Base-by-base conservation (phyloP, 2,888 invertebrate genomes). In the Papilio gigon region DNA sequence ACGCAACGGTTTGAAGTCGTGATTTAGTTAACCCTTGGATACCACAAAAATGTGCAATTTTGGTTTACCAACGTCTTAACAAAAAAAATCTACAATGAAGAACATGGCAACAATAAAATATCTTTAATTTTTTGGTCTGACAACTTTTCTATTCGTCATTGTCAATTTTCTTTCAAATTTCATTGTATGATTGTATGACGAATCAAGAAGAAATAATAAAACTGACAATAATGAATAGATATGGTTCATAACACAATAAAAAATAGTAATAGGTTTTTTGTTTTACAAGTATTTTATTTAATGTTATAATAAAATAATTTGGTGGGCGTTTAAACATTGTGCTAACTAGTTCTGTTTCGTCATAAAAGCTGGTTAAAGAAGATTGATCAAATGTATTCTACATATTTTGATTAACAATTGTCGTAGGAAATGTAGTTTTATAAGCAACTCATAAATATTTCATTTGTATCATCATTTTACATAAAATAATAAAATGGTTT, bases 371-470 rank as follows among this genome's bases (percentile, higher is more conserved):
- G 5, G 12, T 37, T 60, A n/a, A n/a, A n/a, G 25, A 60, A 40
- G 37, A 3, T 60, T 37, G 20, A 22, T 60, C 9, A 22, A 40
- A 65, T 65, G 53, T 65, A 27, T 65, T 17, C 65, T 65, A 35
- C 56, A 17, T 25, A 37, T 56, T 65, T 17, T 25, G 27, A n/a
- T 40, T 30, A 40, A 40, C 37, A 61, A 67, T 14, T 25, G 25
- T 22, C n/a, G n/a, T 44, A 20, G 42, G 63, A 64, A 68, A 68
- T 68, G 68, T 44, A 68, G 35, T 42, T 40, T 27, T 63, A 37
- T 62, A 70, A 60, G 42, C 9, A 30, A 56, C n/a, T 25, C 4
- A 56, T 56, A 56, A 17, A 30, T 56, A 50, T 50, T 50, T 56
- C n/a, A 56, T 56, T 56, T 30, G 27, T 30, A 30, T 30, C 9